These are phyloP conservation scores for Spilarctia lutea DNA, from an alignment of 2,888 invertebrate species.

Conservation along the genomic window DNA sequence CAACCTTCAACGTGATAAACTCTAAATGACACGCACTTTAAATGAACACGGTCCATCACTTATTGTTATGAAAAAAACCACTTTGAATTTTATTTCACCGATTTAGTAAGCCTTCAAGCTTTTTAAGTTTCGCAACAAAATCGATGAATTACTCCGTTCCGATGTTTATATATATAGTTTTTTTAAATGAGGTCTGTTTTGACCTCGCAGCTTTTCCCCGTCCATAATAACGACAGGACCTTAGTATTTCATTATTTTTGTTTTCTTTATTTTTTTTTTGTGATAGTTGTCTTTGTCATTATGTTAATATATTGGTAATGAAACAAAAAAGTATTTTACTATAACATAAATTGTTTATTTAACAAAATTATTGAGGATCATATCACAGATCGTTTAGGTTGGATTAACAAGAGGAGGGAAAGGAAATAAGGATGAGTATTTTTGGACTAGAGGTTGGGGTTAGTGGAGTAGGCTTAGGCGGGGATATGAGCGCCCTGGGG, in stretches of 20 bases:
- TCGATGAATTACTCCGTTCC: not conserved
- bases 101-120: slow-evolving; percentile 21
- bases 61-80: slow-evolving; percentile 21
- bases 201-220: too few species aligned
- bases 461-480: slow-evolving; percentile 46
- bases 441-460: slow-evolving; percentile 70
- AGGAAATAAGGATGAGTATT: slow-evolving; percentile 64
- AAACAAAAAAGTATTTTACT: slow-evolving; percentile 58
- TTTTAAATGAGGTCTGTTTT: too few species aligned
- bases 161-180: too few species aligned
- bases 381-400: slow-evolving; percentile 81
- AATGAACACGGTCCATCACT: slow-evolving; percentile 11
- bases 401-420: slow-evolving; percentile 58
- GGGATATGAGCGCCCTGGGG: slow-evolving; percentile 75
- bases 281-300: too few species aligned
- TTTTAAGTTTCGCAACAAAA: slow-evolving; percentile 4
- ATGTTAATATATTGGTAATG: slow-evolving; percentile 17
- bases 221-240: too few species aligned
- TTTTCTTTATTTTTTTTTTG: too few species aligned
- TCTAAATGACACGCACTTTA: slow-evolving; percentile 12
- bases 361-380: slow-evolving; percentile 67
- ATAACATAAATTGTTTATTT: slow-evolving; percentile 69
- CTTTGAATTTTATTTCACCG: slow-evolving; percentile 21
- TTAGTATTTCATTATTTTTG: too few species aligned
- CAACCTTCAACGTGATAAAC: not conserved